Evolutionary conservation across 2,888 invertebrate species (phyloP).

Genomic region (Agrotis exclamationis): DNA sequence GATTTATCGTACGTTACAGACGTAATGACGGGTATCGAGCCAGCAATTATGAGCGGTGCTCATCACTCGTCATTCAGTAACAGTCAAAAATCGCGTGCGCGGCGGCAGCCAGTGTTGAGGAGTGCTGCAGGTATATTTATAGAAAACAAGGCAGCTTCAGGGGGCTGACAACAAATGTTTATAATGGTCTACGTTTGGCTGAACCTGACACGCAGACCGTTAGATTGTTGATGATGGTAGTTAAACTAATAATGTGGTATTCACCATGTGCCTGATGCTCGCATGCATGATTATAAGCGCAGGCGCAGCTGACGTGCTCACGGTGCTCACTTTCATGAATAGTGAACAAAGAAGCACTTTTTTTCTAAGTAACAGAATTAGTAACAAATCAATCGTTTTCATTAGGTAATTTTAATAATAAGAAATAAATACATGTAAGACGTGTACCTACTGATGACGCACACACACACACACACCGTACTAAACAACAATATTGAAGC

Average conservation of each 20-base stretch:
- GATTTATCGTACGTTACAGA: constrained; percentile 36
- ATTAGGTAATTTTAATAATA: background rate
- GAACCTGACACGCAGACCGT: background rate
- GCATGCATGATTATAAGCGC: background rate
- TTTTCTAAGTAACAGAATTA: no score
- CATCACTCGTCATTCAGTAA: constrained; percentile 44
- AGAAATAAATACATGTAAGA: background rate
- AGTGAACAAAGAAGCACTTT: background rate
- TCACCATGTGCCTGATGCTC: background rate
- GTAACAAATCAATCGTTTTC: no score
- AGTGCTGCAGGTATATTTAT: background rate
- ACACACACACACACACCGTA: constrained; percentile 1
- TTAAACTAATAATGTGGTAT: background rate
- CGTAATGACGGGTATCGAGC: constrained; percentile 43
- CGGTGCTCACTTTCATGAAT: background rate
- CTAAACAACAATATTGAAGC: background rate
- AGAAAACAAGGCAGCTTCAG: background rate
- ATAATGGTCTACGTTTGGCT: background rate
- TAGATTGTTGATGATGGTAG: background rate
- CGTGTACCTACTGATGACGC: background rate
- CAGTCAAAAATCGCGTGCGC: constrained; percentile 30
- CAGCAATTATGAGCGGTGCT: constrained; percentile 35
- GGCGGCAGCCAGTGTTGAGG: background rate
- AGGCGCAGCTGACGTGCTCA: background rate
- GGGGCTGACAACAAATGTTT: background rate